Base-by-base conservation (phyloP, 2,888 invertebrate genomes). In the Amblyjoppa proteus region DNA sequence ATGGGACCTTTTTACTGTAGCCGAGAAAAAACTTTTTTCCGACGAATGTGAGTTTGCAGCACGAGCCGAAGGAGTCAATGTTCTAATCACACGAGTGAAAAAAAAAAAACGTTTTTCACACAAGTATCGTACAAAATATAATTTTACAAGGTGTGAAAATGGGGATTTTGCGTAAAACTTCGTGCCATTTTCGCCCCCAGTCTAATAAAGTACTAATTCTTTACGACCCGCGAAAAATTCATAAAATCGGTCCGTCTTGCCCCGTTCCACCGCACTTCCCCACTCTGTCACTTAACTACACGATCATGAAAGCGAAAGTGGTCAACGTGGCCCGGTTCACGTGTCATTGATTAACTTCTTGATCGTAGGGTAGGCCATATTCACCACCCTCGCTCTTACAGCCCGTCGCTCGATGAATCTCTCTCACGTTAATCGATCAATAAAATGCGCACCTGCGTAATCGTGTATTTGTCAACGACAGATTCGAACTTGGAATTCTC, bases 391-490 rank as follows among this genome's bases (percentile, higher is more conserved):
- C 45, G 4, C 16, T 45, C 45, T 56, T 56, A 25, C 25, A 9
- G 56, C n/a, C 3, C 25, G 3, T 9, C 11, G 11, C 3, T 56
- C 25, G 25, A 56, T 7, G n/a, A 28, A 25, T 41, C 25, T 58
- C 25, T 58, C 58, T 2, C 34, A 16, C 64, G 11, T 3, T n/a
- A n/a, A 51, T 51, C 25, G 6, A 70, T 51, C 7, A n/a, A 71
- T 3, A 3, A 51, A 53, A 68, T 68, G 5, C 68, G 11, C 34
- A 94, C 94, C 92, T 95, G 95, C 0, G 95, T 95, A 9, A 95
- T 91, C 2, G 95, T 93, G 81, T 95, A 95, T 88, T 95, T 95
- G 7, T 95, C 94, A 6, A 95, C 93, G 53, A 95, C 84, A 66
- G 92, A 94, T 61, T 91, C 91, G 9, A 79, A 79, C 13, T 85